phyloP scores from a whole-genome alignment of 2,113 vertebrate species.

The Abramis brama region DNA sequence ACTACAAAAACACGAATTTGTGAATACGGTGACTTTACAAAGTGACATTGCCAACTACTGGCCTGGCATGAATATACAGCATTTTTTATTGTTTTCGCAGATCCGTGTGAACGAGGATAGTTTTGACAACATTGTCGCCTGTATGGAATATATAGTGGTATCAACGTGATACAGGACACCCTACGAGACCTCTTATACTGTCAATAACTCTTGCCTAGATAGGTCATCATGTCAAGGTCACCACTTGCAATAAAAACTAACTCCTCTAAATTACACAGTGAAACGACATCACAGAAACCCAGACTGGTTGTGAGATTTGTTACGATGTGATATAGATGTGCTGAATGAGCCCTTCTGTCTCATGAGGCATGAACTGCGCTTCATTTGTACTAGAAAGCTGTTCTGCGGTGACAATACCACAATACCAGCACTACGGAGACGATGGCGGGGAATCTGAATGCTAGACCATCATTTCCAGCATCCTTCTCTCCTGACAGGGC shows the following conservation, averaged over 20 bases:
- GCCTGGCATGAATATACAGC: too few relatives aligned
- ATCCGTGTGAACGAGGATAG: too few relatives aligned
- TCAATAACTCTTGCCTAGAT: not conserved
- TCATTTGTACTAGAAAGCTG: constrained; percentile 21
- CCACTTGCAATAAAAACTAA: not conserved
- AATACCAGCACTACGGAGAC: not conserved
- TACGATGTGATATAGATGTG: constrained; percentile 1
- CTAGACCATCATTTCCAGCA: constrained; percentile 52
- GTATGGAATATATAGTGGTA: not conserved
- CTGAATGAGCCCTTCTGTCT: not conserved
- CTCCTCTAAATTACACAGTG: not conserved
- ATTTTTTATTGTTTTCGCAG: too few relatives aligned
- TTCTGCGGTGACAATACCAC: not conserved
- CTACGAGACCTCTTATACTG: too few relatives aligned
- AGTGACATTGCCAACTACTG: too few relatives aligned
- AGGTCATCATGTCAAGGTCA: constrained; percentile 21
- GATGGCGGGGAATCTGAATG: not conserved
- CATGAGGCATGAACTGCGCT: not conserved
- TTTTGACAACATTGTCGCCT: too few relatives aligned
- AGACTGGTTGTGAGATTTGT: not conserved
- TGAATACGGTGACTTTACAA: too few relatives aligned
- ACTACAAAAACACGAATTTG: too few relatives aligned
- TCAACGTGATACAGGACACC: not conserved
- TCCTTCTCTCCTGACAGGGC: constrained; percentile 62
- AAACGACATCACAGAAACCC: not conserved